phyloP scores from a whole-genome alignment of 2,113 vertebrate species.

The Equus przewalskii region DNA sequence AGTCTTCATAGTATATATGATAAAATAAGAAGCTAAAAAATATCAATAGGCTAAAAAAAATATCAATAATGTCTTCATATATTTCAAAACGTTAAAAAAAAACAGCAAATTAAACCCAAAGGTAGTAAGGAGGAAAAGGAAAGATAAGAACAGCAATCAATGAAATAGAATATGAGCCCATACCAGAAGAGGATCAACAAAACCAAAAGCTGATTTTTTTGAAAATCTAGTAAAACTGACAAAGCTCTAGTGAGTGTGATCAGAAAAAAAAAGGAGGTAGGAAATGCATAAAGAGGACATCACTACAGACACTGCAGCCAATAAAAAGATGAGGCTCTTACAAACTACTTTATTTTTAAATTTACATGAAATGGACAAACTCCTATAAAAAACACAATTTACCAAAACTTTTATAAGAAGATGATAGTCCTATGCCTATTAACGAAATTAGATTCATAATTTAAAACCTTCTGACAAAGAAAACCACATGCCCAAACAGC shows the following conservation, averaged over 20 bases:
- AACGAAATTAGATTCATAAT: constrained; percentile 28
- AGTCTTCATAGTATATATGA: neutral
- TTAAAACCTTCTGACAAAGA: constrained; percentile 36
- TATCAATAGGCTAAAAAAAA: neutral
- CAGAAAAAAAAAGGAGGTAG: neutral
- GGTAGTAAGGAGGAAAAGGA: neutral
- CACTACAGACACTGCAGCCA: neutral
- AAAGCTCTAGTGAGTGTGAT: neutral
- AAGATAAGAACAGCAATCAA: neutral
- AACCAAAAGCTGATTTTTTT: neutral
- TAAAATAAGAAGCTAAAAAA: neutral
- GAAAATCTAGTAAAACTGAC: neutral
- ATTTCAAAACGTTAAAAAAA: constrained; percentile 10
- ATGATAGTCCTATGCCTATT: neutral
- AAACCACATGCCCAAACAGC: neutral
- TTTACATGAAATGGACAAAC: constrained; percentile 23
- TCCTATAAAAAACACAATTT: constrained; percentile 52
- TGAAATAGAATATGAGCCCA: neutral
- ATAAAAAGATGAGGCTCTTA: neutral
- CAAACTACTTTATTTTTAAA: neutral
- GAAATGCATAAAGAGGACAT: neutral
- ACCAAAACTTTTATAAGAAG: constrained; percentile 24
- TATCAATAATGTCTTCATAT: neutral
- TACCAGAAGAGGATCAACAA: neutral
- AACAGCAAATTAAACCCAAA: constrained; percentile 20